Conservation (phyloP, 2,888 invertebrate genomes). For the Drosophila nigricruria region DNA sequence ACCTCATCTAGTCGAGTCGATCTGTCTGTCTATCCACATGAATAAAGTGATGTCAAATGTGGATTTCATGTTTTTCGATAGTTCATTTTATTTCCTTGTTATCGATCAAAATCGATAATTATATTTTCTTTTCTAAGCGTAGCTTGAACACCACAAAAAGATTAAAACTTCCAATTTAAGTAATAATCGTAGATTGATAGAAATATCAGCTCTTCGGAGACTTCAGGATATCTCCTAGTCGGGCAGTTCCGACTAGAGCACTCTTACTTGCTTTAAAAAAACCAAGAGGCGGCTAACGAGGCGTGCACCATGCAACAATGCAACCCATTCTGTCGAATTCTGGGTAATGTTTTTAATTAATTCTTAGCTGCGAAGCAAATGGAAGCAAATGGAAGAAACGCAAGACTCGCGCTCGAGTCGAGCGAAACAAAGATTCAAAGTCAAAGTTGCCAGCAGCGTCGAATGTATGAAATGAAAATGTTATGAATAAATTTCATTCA, state of each 20-base stretch:
- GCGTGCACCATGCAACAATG: conserved; percentile 55
- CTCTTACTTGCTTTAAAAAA: conserved; percentile 19
- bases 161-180: neutral
- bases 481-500: conserved; percentile 77
- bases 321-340: conserved; percentile 54
- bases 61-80: too few species aligned
- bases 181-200: too few species aligned
- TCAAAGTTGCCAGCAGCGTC: conserved; percentile 61
- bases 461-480: conserved; percentile 40
- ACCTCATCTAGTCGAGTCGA: too few species aligned
- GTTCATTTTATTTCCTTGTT: too few species aligned
- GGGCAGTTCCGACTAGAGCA: neutral
- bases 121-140: too few species aligned
- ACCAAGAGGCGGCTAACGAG: conserved; percentile 40
- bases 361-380: conserved; percentile 53
- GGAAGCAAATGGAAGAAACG: conserved; percentile 12
- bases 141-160: neutral
- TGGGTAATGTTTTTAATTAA: conserved; percentile 71
- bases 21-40: too few species aligned
- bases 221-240: neutral
- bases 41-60: too few species aligned
- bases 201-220: too few species aligned
- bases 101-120: too few species aligned
- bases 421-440: conserved; percentile 57
- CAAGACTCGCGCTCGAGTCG: conserved; percentile 20